Percentiles rank a stretch among this genome's conserved stretches.
These are phyloP conservation scores for Macroramphosus scolopax DNA, from an alignment of 2,797 vertebrate species.

Conservation along the genomic window DNA sequence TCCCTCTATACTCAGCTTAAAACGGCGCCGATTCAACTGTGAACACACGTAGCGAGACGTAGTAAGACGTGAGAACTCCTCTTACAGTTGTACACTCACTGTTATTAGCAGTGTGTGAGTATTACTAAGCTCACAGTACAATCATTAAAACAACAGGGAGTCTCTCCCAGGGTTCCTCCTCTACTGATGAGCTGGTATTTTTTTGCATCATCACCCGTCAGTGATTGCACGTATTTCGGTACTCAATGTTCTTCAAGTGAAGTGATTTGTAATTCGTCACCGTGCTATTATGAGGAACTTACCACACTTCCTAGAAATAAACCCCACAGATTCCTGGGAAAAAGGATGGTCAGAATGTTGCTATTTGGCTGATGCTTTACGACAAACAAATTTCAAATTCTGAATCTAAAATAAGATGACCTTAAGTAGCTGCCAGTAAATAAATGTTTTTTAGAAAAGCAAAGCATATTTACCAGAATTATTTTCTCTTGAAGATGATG, in stretches of 20 bases:
- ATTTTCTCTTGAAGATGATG: no score
- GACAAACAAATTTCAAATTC: background rate
- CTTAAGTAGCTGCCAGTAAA: background rate
- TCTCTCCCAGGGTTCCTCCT: conserved; percentile 47
- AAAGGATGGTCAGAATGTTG: conserved; percentile 15
- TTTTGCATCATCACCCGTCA: conserved; percentile 63
- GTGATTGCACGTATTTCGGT: conserved; percentile 52
- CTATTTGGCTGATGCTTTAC: conserved; percentile 5
- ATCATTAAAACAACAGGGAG: conserved; percentile 57
- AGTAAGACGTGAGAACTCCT: conserved; percentile 8
- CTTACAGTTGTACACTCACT: conserved; percentile 16
- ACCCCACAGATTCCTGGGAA: conserved; percentile 11
- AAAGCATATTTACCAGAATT: no score
- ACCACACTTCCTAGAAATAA: conserved; percentile 52
- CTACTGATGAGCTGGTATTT: conserved; percentile 62
- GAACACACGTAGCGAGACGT: conserved; percentile 3
- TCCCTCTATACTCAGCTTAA: no score
- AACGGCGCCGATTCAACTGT: no score
- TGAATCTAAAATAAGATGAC: background rate
- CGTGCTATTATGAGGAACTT: conserved; percentile 53
- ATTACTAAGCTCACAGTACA: conserved; percentile 28
- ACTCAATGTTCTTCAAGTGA: conserved; percentile 58
- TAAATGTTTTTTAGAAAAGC: no score
- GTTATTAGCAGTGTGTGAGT: conserved; percentile 35
- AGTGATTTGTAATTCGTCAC: conserved; percentile 65